phyloP scores from a whole-genome alignment of 1,140 invertebrate genomes.

The Drosophila leontia region DNA sequence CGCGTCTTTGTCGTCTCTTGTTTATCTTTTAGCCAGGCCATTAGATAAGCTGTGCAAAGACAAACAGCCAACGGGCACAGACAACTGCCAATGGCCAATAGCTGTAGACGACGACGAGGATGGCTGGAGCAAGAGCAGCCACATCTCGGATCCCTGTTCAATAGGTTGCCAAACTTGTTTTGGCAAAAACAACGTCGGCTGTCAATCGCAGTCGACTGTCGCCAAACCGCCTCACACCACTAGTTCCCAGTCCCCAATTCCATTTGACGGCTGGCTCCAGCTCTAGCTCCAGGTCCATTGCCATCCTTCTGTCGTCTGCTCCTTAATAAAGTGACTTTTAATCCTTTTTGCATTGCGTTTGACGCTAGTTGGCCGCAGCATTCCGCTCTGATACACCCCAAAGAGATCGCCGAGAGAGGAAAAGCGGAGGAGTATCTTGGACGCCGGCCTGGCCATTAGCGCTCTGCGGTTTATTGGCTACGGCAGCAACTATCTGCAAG shows the following conservation, averaged over 20 bases:
- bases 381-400: constrained; percentile 49
- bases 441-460: constrained; percentile 59
- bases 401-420: not conserved
- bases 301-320: constrained; percentile 38
- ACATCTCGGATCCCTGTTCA: constrained; percentile 48
- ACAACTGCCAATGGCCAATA: constrained; percentile 41
- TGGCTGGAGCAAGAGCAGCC: constrained; percentile 22
- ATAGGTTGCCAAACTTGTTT: constrained; percentile 69
- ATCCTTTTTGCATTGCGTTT: constrained; percentile 82
- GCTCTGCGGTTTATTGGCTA: constrained; percentile 77
- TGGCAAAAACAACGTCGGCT: constrained; percentile 59
- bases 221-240: not conserved
- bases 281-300: constrained; percentile 1
- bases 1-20: constrained; percentile 49
- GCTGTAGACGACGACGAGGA: constrained; percentile 33
- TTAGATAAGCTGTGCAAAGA: constrained; percentile 77
- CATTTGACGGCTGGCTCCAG: constrained; percentile 3
- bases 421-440: not conserved
- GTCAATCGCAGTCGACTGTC: constrained; percentile 52
- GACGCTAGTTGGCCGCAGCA: constrained; percentile 61
- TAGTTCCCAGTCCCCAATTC: not conserved
- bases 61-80: constrained; percentile 65
- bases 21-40: constrained; percentile 75
- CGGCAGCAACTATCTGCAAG: constrained; percentile 55
- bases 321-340: constrained; percentile 82